Conservation (phyloP, 2,113 vertebrate species). For the Microcebus murinus region DNA sequence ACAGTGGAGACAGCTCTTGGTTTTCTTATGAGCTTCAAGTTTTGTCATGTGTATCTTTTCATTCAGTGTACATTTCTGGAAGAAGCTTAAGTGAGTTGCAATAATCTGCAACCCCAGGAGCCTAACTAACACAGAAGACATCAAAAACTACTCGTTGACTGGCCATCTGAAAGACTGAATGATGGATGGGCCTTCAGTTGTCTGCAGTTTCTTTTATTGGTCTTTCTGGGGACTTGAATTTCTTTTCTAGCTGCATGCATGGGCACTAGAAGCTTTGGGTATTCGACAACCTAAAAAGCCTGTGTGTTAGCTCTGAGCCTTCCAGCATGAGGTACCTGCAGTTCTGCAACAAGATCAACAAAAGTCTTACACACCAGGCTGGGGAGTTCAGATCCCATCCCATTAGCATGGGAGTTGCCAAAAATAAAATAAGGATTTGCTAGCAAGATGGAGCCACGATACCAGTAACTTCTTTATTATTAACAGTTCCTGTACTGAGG, state of each 20-base stretch:
- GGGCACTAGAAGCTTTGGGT: not conserved
- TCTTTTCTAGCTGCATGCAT: not conserved
- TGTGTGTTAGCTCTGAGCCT: not conserved
- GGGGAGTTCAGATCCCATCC: not conserved
- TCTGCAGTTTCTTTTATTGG: not conserved
- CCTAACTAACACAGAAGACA: not conserved
- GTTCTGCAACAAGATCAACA: constrained; percentile 39
- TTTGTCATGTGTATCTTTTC: not conserved
- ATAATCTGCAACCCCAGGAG: not conserved
- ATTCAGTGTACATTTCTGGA: not conserved
- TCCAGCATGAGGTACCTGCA: not conserved
- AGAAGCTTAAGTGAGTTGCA: not conserved
- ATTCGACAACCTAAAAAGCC: not conserved
- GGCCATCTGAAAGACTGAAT: not conserved
- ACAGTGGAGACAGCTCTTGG: not conserved
- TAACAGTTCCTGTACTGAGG: not conserved
- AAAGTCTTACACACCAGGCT: not conserved
- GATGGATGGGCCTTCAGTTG: not conserved
- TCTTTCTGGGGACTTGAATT: not conserved
- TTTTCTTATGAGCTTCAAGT: not conserved
- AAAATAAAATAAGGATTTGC: constrained; percentile 4
- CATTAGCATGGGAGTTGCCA: not conserved
- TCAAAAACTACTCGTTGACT: not conserved
- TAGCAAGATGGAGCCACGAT: not conserved
- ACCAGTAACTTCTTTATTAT: constrained; percentile 21